Percentiles rank a stretch among this genome's conserved stretches.
These are phyloP conservation scores for Forbesichthys papilliferus DNA, from an alignment of 2,113 vertebrate genomes.

Conservation along the genomic window DNA sequence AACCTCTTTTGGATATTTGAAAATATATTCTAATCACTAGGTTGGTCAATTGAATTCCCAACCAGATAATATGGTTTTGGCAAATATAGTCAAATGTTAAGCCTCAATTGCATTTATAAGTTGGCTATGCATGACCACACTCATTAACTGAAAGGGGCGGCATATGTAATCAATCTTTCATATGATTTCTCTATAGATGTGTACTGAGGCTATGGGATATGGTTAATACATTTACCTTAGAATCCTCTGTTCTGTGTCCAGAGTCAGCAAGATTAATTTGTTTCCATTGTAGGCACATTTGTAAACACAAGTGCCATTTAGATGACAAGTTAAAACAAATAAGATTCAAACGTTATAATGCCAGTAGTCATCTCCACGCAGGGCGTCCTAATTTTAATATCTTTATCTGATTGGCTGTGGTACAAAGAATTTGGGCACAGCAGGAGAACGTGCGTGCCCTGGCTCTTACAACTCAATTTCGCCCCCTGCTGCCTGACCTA, in stretches of 20 bases:
- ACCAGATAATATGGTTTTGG: slow-evolving; percentile 60
- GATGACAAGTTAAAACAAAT: slow-evolving; percentile 58
- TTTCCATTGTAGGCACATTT: slow-evolving; percentile 41
- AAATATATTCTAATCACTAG: slow-evolving; percentile 56
- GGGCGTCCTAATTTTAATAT: slow-evolving; percentile 34
- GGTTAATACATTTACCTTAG: slow-evolving; percentile 31
- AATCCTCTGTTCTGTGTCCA: slow-evolving; percentile 59
- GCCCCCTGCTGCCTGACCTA: slow-evolving; percentile 66
- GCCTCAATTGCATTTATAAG: slow-evolving; percentile 59
- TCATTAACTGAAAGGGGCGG: slow-evolving; percentile 55
- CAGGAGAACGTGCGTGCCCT: slow-evolving; percentile 26
- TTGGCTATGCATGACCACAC: slow-evolving; percentile 52
- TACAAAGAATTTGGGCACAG: slow-evolving; percentile 37
- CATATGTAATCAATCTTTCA: slow-evolving; percentile 53
- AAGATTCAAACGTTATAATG: slow-evolving; percentile 25
- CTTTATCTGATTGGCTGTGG: slow-evolving; percentile 48
- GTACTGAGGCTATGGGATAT: slow-evolving; percentile 55
- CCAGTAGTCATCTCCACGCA: slow-evolving; percentile 15
- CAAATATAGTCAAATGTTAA: slow-evolving; percentile 45
- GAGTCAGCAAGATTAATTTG: slow-evolving; percentile 35
- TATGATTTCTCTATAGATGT: slow-evolving; percentile 55
- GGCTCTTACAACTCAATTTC: slow-evolving; percentile 54
- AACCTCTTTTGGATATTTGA: slow-evolving; percentile 46
- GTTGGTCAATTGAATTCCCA: slow-evolving; percentile 61
- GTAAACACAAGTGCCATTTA: slow-evolving; percentile 39